Evolutionary conservation across 2,797 vertebrate species (phyloP), one percentile per base, ranked within the genome.

Genomic region (Catamblyrhynchus diadema): DNA sequence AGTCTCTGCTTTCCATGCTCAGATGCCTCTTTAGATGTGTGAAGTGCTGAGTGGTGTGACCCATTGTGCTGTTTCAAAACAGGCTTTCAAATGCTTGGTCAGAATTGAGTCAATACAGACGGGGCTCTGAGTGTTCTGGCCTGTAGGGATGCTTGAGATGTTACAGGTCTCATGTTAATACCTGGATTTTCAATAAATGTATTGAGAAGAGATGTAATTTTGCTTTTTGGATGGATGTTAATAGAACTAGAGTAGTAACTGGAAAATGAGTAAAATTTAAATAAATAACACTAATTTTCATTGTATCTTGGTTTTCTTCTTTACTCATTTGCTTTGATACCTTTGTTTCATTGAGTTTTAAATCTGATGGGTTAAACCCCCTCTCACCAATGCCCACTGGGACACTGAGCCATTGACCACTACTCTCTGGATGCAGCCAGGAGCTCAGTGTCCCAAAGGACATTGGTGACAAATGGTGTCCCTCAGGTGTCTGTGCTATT

Each of bases 61-160:
- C 51, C 1, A 6, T 9, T 27, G 32, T 7, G 1, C 14, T 53
- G 42, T 47, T 88, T 85, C 27, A 47, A 47, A 74, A 50, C 33
- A 65, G n/a, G 2, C 30, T 94, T 95, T 80, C 51, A 73, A 77
- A 60, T 42, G 45, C 12, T 67, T 71, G 30, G 12, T 67, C 24
- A 35, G 72, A 64, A 45, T 16, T 42, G 18, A 54, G 33, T 64
- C 14, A 24, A 12, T 53, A 12, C 0, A 0, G n/a, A 30, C 7
- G 2, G 0, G 5, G 11, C 14, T 78, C 78, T 84, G 66, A 24
- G 51, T 56, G 32, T 37, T 27, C 9, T 75, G 44, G 21, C 33
- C 28, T 70, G 75, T 51, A 79, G 56, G 12, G n/a, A 37, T 15
- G 4, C 33, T 78, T 64, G n/a, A 61, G 27, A 28, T 77, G 30